Base-by-base conservation (phyloP, 2,113 vertebrate genomes). In the Eptatretus burgeri region DNA sequence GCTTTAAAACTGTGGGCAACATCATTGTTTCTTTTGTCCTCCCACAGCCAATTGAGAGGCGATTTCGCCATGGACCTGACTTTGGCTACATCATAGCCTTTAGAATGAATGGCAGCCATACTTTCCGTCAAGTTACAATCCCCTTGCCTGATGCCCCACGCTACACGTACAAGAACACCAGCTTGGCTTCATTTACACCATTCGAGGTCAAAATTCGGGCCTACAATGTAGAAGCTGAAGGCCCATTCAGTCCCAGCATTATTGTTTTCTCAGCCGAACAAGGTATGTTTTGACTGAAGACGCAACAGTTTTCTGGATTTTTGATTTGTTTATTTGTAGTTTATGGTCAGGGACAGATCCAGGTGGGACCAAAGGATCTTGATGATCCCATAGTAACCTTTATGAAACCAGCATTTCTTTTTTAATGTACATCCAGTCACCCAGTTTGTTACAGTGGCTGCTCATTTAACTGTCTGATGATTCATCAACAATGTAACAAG, bases 81-180 rank as follows among this genome's bases (percentile, higher is more conserved):
- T 60, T 60, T 12, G 56, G 56, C 56, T 60, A 60, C 56, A 60
- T 60, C 56, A 20, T 60, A 20, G 56, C 56, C 56, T 60, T 60
- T 20, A 13, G 56, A 20, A 20, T 17, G 56, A 60, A 60, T 11
- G 56, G 56, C n/a, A 60, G n/a, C n/a, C n/a, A 17, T 10, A n/a
- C 56, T 2, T 60, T n/a, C n/a, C n/a, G 56, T n/a, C n/a, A 60
- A 60, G 56, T 60, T 20, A 60, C 56, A 1, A 60, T 60, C 20
- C 56, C 56, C n/a, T 11, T 60, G 56, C n/a, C 56, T 13, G 56
- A 60, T n/a, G n/a, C 56, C 9, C 20, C 12, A n/a, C 10, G 56
- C n/a, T 60, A 60, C 56, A 60, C 20, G 20, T 60, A 60, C 56
- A n/a, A 20, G n/a, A 60, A 60, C 12, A 20, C n/a, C n/a, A 60